phyloP scores from a whole-genome alignment of 2,797 vertebrate genomes.

The Anisognathus igniventris region DNA sequence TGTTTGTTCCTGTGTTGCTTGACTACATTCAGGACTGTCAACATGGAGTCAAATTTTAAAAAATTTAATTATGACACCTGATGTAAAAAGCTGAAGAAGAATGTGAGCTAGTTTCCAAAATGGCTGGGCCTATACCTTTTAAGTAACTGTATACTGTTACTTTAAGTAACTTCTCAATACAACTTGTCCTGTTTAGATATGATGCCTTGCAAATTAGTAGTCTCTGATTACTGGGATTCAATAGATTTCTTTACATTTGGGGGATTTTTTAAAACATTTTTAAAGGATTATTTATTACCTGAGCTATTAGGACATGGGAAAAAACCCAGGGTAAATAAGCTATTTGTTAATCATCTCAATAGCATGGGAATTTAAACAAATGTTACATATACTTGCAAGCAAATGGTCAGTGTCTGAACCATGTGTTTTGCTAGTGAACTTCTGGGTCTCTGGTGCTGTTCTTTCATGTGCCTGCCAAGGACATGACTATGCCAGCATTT shows the following conservation, averaged over 20 bases:
- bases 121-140: neutral
- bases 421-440: conserved; percentile 66
- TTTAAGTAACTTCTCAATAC: neutral
- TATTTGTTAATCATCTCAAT: conserved; percentile 33
- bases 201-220: neutral
- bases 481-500: conserved; percentile 37
- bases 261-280: neutral
- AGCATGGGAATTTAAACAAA: conserved; percentile 62
- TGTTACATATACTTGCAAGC: conserved; percentile 67
- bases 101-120: neutral
- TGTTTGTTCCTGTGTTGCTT: neutral
- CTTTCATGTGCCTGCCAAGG: conserved; percentile 60
- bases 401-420: conserved; percentile 71
- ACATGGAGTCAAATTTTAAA: neutral
- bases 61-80: neutral
- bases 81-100: neutral
- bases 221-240: neutral
- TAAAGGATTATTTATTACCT: neutral
- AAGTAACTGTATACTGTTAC: neutral
- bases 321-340: neutral
- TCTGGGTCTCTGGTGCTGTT: conserved; percentile 53
- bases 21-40: neutral
- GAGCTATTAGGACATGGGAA: neutral
- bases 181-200: neutral
- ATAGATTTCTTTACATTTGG: neutral